These are phyloP conservation scores for Hermaeophaga mercurialis DNA, from an alignment of 2,888 invertebrate genomes.

Conservation along the genomic window DNA sequence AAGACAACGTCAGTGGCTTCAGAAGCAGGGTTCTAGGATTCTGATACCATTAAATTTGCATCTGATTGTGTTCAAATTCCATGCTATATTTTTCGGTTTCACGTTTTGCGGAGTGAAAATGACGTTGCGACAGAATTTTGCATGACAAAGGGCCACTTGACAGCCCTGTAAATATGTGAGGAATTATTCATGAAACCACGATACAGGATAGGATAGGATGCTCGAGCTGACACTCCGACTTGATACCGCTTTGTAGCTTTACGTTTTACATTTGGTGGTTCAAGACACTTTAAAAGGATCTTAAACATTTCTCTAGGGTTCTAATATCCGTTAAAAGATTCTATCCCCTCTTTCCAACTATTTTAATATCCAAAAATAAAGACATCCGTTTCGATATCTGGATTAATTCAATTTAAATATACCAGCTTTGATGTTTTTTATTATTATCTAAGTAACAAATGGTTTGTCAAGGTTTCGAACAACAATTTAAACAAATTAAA, in stretches of 20 bases:
- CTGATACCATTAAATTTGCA: conserved; percentile 36
- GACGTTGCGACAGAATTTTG: conserved; percentile 59
- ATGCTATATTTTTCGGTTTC: conserved; percentile 53
- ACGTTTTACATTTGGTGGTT: conserved; percentile 19
- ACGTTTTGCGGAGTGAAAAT: conserved; percentile 57
- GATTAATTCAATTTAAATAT: too few relatives aligned
- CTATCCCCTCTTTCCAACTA: too few relatives aligned
- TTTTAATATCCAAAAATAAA: too few relatives aligned
- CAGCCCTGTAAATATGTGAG: conserved; percentile 60
- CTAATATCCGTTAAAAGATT: too few relatives aligned
- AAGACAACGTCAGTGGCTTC: not conserved
- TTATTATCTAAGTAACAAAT: too few relatives aligned
- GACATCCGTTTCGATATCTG: too few relatives aligned
- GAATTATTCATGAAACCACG: conserved; percentile 60
- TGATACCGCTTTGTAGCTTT: conserved; percentile 13
- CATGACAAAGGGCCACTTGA: conserved; percentile 60
- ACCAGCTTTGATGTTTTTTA: too few relatives aligned
- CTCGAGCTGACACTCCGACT: conserved; percentile 23
- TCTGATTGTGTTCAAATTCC: conserved; percentile 44
- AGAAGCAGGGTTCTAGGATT: conserved; percentile 20
- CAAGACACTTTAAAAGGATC: conserved; percentile 20
- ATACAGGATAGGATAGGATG: conserved; percentile 46
- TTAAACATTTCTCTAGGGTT: not conserved
- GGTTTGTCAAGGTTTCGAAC: not conserved
- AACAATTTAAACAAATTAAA: conserved; percentile 3